phyloP scores from a whole-genome alignment of 2,888 invertebrate species.

The Poecilobothrus nobilitatus region DNA sequence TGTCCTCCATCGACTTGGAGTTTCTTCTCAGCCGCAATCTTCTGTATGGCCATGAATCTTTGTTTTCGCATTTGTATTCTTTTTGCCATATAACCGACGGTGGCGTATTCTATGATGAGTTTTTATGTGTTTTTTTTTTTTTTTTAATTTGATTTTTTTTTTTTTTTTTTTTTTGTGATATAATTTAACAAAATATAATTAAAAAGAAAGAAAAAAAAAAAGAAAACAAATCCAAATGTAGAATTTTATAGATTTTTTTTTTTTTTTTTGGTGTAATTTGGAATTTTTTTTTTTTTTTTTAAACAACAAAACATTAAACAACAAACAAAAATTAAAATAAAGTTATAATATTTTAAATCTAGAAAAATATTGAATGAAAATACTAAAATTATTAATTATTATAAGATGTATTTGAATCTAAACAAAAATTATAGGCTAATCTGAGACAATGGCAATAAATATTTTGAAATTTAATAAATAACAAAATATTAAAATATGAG shows the following conservation, averaged over 20 bases:
- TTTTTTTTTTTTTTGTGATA: conserved; percentile 13
- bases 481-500: too few species aligned
- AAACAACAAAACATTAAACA: conserved; percentile 39
- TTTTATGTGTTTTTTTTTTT: conserved; percentile 22
- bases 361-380: conserved; percentile 2
- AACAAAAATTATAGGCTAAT: neutral
- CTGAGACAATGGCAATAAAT: too few species aligned
- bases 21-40: conserved; percentile 88
- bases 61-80: conserved; percentile 94
- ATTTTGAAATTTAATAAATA: too few species aligned
- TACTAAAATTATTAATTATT: too few species aligned
- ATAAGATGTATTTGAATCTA: neutral
- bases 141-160: conserved; percentile 21
- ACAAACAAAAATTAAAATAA: conserved; percentile 45
- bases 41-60: conserved; percentile 80
- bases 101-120: conserved; percentile 76
- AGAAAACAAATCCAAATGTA: conserved; percentile 4
- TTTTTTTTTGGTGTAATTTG: neutral
- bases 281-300: conserved; percentile 24
- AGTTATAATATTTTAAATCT: conserved; percentile 31
- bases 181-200: neutral
- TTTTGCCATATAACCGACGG: conserved; percentile 96
- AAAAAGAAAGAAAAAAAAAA: neutral
- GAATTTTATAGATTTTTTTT: conserved; percentile 2
- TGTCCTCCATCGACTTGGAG: conserved; percentile 69